Percentiles rank a stretch among this genome's conserved stretches.
Conservation (phyloP, 2,797 vertebrate genomes). For the Sebastes trivittatus region DNA sequence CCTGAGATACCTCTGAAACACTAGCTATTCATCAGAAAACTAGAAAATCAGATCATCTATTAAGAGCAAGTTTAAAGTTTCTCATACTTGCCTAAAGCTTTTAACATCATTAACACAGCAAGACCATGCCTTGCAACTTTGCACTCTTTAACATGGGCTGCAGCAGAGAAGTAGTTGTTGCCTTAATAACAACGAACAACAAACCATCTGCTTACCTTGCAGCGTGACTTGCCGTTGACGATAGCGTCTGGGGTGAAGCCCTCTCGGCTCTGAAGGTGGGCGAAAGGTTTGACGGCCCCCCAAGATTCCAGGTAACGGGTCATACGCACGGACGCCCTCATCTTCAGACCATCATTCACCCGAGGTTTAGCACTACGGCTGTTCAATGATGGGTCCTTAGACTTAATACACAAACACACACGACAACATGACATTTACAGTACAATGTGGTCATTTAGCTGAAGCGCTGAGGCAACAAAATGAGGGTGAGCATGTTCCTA, state of each 20-base stretch:
- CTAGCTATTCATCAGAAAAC: background rate
- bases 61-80: background rate
- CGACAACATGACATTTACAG: background rate
- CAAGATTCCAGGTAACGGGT: conserved; percentile 97
- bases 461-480: background rate
- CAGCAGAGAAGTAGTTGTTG: background rate
- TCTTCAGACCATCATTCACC: conserved; percentile 91
- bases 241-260: conserved; percentile 85
- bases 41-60: background rate
- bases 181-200: background rate
- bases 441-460: background rate
- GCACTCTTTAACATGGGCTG: background rate
- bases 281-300: conserved; percentile 96
- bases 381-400: conserved; percentile 83
- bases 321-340: conserved; percentile 95
- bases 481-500: background rate
- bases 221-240: conserved; percentile 80
- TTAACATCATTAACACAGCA: background rate
- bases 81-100: background rate
- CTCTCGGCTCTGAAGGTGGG: conserved; percentile 92
- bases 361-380: conserved; percentile 84
- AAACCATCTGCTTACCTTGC: conserved; percentile 79
- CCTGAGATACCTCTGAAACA: background rate
- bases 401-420: conserved; percentile 73
- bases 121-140: background rate